phyloP scores from a whole-genome alignment of 2,888 invertebrate species.

The Gasteruption jaculator region DNA sequence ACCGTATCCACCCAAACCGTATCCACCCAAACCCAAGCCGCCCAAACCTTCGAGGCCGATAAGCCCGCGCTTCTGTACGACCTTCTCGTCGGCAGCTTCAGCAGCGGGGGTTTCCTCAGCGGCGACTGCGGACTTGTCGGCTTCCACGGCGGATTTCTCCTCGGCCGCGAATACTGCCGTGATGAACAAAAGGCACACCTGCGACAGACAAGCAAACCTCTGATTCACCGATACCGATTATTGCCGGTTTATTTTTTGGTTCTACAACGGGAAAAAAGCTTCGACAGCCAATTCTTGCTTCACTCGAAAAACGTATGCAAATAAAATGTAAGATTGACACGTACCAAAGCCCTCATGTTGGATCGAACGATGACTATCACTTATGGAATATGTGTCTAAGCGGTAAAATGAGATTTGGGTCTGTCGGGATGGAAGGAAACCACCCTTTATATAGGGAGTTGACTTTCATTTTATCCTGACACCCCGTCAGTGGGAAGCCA shows the following conservation, averaged over 20 bases:
- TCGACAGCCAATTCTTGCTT: too few relatives aligned
- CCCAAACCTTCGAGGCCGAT: conserved; percentile 25
- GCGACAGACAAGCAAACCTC: conserved; percentile 15
- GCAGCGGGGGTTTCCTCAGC: conserved; percentile 50
- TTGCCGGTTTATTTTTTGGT: neutral
- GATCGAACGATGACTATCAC: conserved; percentile 28
- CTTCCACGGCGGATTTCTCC: conserved; percentile 32
- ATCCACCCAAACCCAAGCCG: conserved; percentile 19
- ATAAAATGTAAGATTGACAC: conserved; percentile 25
- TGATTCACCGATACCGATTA: neutral
- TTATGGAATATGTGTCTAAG: conserved; percentile 29
- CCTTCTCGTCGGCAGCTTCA: conserved; percentile 42
- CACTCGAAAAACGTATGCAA: too few relatives aligned
- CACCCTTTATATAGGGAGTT: conserved; percentile 52
- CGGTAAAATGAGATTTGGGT: conserved; percentile 38
- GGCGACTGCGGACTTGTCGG: conserved; percentile 45
- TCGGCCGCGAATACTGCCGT: conserved; percentile 47
- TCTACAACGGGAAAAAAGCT: neutral
- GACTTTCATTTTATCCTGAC: conserved; percentile 48
- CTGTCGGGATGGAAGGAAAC: too few relatives aligned
- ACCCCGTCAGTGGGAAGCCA: conserved; percentile 43
- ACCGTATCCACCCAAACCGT: conserved; percentile 20
- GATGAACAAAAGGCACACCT: conserved; percentile 52
- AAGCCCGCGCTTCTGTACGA: conserved; percentile 40
- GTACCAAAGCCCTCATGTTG: conserved; percentile 48